phyloP scores from a whole-genome alignment of 1,140 invertebrate genomes.

The Anadara kagoshimensis region DNA sequence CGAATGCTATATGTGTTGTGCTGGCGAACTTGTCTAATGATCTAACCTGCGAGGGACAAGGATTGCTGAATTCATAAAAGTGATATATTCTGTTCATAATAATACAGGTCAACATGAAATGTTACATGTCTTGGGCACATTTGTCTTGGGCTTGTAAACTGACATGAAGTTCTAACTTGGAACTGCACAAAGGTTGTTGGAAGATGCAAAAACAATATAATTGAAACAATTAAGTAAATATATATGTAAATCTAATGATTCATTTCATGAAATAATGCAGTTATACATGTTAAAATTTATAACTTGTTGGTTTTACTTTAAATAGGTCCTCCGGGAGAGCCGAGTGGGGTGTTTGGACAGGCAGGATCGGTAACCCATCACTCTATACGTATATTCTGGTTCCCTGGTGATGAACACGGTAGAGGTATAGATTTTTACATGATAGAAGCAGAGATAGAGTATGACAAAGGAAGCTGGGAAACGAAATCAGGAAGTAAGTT shows the following conservation, averaged over 20 bases:
- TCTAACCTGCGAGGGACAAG: neutral
- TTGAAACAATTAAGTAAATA: too few relatives aligned
- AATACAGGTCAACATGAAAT: too few relatives aligned
- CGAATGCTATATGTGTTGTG: too few relatives aligned
- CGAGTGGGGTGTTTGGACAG: conserved; percentile 70
- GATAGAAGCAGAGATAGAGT: conserved; percentile 85
- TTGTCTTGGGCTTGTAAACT: too few relatives aligned
- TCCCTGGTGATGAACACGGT: conserved; percentile 57
- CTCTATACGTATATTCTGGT: conserved; percentile 89
- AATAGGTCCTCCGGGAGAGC: conserved; percentile 71
- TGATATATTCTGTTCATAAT: too few relatives aligned
- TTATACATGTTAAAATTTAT: neutral
- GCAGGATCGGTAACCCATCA: conserved; percentile 84
- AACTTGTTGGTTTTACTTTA: neutral
- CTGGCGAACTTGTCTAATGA: neutral
- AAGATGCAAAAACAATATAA: too few relatives aligned
- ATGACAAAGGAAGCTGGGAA: neutral
- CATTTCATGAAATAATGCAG: neutral
- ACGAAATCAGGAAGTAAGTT: neutral
- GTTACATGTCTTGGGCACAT: too few relatives aligned
- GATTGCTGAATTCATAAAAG: neutral
- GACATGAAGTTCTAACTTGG: too few relatives aligned
- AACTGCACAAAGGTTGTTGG: too few relatives aligned
- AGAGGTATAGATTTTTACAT: conserved; percentile 77
- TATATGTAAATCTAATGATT: too few relatives aligned